These are phyloP conservation scores for Cotesia chilonis DNA, from an alignment of 1,140 invertebrate genomes.

Conservation along the genomic window DNA sequence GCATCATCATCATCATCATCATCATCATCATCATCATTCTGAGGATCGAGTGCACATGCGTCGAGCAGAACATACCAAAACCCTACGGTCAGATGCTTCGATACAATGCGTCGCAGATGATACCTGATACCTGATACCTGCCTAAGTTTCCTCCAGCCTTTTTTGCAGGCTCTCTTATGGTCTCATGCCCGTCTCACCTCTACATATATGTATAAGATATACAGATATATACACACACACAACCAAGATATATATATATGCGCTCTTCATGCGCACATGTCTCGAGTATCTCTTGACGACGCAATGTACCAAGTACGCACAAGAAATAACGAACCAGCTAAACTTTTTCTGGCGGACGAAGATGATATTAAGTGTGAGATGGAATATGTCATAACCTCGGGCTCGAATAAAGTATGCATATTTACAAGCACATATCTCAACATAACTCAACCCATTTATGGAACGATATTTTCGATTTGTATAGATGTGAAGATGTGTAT, in stretches of 20 bases:
- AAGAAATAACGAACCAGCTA: conserved; percentile 29
- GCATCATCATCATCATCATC: conserved; percentile 17
- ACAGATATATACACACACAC: background rate
- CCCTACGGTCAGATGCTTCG: conserved; percentile 43
- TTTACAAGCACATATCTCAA: conserved; percentile 9
- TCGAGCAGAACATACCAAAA: background rate
- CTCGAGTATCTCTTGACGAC: conserved; percentile 28
- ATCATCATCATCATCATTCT: no score
- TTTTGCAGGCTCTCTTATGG: background rate
- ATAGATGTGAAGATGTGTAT: background rate
- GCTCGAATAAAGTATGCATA: conserved; percentile 30
- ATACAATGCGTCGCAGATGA: conserved; percentile 40
- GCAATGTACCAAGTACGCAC: conserved; percentile 22
- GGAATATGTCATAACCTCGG: conserved; percentile 53
- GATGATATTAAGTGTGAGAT: conserved; percentile 31
- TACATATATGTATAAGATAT: background rate
- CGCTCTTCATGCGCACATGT: conserved; percentile 25
- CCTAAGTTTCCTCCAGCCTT: conserved; percentile 19
- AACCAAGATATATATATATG: background rate
- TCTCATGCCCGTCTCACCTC: background rate
- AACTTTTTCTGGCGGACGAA: conserved; percentile 11
- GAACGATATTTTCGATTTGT: background rate
- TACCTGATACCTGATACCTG: conserved; percentile 43
- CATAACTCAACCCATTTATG: background rate
- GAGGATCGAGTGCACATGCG: no score